phyloP scores from a whole-genome alignment of 2,113 vertebrate genomes.

The Megaptera novaeangliae region DNA sequence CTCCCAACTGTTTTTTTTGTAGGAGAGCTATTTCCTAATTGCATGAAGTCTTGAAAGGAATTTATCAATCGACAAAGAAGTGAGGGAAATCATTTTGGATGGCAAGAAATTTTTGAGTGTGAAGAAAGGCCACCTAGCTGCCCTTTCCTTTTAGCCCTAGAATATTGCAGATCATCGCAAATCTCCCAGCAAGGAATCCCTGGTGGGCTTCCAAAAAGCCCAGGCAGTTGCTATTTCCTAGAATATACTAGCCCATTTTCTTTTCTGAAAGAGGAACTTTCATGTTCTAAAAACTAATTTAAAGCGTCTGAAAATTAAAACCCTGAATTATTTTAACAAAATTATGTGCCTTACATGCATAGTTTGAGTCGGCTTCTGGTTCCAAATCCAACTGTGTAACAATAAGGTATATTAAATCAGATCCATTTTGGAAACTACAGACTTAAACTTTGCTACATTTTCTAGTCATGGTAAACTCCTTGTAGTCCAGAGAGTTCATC shows the following conservation, averaged over 20 bases:
- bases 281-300: background rate
- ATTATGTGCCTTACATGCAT: background rate
- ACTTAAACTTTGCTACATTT: background rate
- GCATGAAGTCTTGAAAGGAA: background rate
- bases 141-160: background rate
- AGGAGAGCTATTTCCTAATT: background rate
- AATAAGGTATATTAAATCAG: background rate
- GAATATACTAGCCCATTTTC: background rate
- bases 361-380: background rate
- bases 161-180: background rate
- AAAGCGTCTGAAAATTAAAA: background rate
- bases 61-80: background rate
- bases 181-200: background rate
- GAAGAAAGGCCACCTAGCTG: background rate
- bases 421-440: background rate
- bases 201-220: no score
- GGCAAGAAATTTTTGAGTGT: background rate
- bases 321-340: conserved; percentile 1
- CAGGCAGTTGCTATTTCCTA: background rate
- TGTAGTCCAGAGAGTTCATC: background rate
- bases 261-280: background rate
- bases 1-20: background rate
- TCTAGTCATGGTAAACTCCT: background rate
- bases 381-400: background rate
- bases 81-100: background rate